Base-by-base conservation (phyloP, 2,888 invertebrate species). In the Tenthredo amoena region DNA sequence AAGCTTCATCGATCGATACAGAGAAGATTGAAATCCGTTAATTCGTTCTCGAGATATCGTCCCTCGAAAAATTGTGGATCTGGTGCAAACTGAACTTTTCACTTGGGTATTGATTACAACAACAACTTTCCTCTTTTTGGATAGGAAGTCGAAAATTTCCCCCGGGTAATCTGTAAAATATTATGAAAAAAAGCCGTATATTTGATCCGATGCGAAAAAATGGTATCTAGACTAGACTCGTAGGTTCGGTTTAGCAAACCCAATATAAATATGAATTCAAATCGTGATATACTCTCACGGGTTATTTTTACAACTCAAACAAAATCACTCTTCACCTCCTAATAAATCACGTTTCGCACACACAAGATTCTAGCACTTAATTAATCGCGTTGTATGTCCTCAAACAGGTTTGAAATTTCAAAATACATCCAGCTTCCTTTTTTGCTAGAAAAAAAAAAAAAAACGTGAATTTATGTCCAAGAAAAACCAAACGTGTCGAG, bases 261-360 rank as follows among this genome's bases (percentile, higher is more conserved):
- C 50, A n/a, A n/a, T n/a, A 50, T n/a, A 1, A 50, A 50, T 50
- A 50, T n/a, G n/a, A n/a, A 50, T 50, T 6, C n/a, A 50, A n/a
- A 50, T 31, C 12, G 31, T 31, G 65, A 37, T 18, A 31, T 71
- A 34, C 31, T n/a, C 18, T n/a, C 37, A 2, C 37, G 18, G 71
- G 34, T 34, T 5, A 65, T 31, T 31, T 31, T 31, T 4, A 71
- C 71, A 18, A n/a, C 37, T 71, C 71, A 37, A 37, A 71, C 71
- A 37, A 31, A n/a, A 71, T 37, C 34, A 37, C 37, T 68, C 21
- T 71, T 71, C n/a, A 37, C 34, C 18, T 71, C 18, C 12, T 71
- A 18, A 37, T 71, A 71, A 71, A 37, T 71, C 71, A 71, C 71
- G 18, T 37, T 71, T 71, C 37, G 71, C 71, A 71, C 34, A 71